These are phyloP conservation scores for Pterocles burchelli DNA, from an alignment of 2,113 vertebrate species.

Conservation along the genomic window DNA sequence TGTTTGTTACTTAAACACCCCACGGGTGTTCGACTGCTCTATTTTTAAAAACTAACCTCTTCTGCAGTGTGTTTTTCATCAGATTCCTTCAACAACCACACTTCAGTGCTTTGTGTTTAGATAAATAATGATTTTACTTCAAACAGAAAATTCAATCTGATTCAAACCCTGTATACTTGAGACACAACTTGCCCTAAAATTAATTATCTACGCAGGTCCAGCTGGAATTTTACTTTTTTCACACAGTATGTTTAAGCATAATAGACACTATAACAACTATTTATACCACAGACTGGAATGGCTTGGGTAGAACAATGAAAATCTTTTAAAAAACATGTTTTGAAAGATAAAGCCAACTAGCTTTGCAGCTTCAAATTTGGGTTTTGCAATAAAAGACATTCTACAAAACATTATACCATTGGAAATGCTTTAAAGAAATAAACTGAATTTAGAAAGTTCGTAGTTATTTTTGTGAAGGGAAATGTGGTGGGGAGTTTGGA, in stretches of 20 bases:
- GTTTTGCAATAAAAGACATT: constrained; percentile 67
- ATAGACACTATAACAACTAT: constrained; percentile 28
- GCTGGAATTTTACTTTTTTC: constrained; percentile 21
- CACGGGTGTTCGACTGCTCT: background rate
- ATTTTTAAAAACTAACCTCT: background rate
- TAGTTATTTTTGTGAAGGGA: constrained; percentile 68
- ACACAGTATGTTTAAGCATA: background rate
- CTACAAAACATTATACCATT: constrained; percentile 56
- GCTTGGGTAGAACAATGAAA: constrained; percentile 24
- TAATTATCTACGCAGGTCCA: constrained; percentile 12
- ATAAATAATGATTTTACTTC: background rate
- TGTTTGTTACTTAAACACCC: background rate
- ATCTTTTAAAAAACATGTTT: constrained; percentile 45
- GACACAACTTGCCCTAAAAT: background rate
- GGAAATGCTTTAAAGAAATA: constrained; percentile 68
- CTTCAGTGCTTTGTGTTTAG: background rate
- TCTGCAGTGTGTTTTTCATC: background rate
- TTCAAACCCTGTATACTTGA: background rate
- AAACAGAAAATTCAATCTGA: background rate
- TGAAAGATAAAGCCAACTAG: constrained; percentile 53
- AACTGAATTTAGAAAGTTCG: constrained; percentile 69
- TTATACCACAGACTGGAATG: constrained; percentile 28
- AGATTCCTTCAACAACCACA: background rate
- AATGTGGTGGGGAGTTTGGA: constrained; percentile 67
- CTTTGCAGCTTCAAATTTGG: constrained; percentile 31